Base-by-base conservation (phyloP, 2,797 vertebrate genomes). In the Prunella strophiata region DNA sequence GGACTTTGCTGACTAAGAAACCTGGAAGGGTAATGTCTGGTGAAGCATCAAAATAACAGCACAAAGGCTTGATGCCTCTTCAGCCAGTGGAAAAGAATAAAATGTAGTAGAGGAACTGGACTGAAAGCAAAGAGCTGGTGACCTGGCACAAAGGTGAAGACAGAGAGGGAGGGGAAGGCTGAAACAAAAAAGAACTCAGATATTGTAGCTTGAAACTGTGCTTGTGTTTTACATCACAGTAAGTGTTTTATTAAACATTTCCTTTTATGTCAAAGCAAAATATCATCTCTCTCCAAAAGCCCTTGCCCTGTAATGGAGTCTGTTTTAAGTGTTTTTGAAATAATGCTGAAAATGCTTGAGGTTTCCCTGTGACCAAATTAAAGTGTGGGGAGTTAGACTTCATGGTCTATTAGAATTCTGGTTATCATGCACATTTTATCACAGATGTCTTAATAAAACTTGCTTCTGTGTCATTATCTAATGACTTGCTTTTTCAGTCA, bases 371-470 rank as follows among this genome's bases (percentile, higher is more conserved):
- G 50, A 83, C 27, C 52, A 80, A 91, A 92, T 85, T 71, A 77
- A 85, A 91, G 57, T 27, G 36, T 15, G 65, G 30, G 45, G 67
- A 79, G 13, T 47, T 63, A 45, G 59, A 57, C n/a, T 3, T 63
- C 38, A 38, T 16, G 54, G 38, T 36, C 77, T 84, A 20, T 87
- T 83, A 74, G 82, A 92, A 91, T 68, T 82, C 59, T 88, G 63
- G 75, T 71, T 74, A 89, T 34, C 50, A 75, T 68, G 72, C 74
- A 93, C 74, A 71, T 82, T 94, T 94, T 85, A 79, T 79, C 67
- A 48, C 58, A 74, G 59, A 52, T 89, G n/a, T 79, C 93, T 85
- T 77, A 90, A 43, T 79, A 79, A 78, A 80, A 84, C 23, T 9
- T 15, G 10, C 79, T 91, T 78, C 80, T 25, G 1, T 78, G 15